These are phyloP conservation scores for Adelphocoris suturalis DNA, from an alignment of 2,888 invertebrate species.

Conservation along the genomic window DNA sequence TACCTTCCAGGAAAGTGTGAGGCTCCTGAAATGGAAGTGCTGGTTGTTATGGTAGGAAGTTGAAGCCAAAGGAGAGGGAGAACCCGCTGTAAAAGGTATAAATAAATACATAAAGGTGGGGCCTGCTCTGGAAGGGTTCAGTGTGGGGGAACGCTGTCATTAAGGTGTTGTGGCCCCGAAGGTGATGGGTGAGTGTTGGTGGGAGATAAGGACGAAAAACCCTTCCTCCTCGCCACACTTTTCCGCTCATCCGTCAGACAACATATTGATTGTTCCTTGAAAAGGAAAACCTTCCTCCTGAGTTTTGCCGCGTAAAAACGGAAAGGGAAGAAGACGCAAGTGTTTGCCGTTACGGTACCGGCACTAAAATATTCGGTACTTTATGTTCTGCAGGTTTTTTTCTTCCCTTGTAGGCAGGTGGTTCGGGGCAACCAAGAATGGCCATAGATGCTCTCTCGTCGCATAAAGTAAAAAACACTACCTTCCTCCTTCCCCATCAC, in stretches of 20 bases:
- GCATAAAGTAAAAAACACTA: constrained; percentile 36
- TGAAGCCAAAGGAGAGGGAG: not conserved
- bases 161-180: constrained; percentile 55
- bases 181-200: constrained; percentile 62
- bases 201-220: constrained; percentile 54
- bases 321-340: not conserved
- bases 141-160: constrained; percentile 18
- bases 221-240: constrained; percentile 37
- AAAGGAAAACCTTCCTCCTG: constrained; percentile 31
- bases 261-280: constrained; percentile 57
- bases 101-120: constrained; percentile 60
- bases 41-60: constrained; percentile 28
- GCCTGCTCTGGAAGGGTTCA: constrained; percentile 15
- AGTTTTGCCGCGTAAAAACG: constrained; percentile 27
- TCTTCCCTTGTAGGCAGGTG: constrained; percentile 25
- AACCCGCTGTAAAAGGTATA: constrained; percentile 44
- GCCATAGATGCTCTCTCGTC: constrained; percentile 17
- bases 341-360: not conserved
- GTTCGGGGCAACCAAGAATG: not conserved
- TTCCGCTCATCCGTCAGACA: constrained; percentile 59
- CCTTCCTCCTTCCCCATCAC: constrained; percentile 8
- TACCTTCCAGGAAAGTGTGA: constrained; percentile 46
- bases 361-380: constrained; percentile 29
- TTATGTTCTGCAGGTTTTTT: constrained; percentile 1
- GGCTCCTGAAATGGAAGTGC: not conserved